Evolutionary conservation across 2,797 vertebrate genomes (phyloP), one percentile per base, ranked within the genome.

Genomic region (Mus caroli): DNA sequence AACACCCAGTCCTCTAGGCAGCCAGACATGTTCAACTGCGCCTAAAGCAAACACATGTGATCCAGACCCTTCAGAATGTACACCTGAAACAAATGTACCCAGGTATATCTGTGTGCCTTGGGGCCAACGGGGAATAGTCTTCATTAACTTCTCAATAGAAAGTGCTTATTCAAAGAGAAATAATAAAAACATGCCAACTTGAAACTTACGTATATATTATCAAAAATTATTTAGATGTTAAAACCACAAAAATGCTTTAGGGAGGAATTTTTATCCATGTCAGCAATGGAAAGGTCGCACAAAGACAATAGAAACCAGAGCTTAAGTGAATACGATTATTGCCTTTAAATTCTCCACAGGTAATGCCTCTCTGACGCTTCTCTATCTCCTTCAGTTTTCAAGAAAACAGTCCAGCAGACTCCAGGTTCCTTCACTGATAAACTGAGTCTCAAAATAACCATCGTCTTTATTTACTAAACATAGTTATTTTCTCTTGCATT

Each of bases 121-220:
- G n/a, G 40, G 13, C 6, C 64, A 71, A 17, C 9, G n/a, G 40
- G 28, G 43, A 86, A 86, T 22, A 79, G 75, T 94, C 56, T 87
- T 71, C 95, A 94, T 83, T 82, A 86, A 83, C 54, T 88, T 92
- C 46, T 69, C 82, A 46, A 28, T 76, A 75, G 73, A 86, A 86
- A 94, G 83, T 71, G 0, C 64, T 91, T 96, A 78, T 78, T 85
- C 58, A 89, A 94, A 73, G 17, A 90, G 43, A 79, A 58, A 52
- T 71, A n/a, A 80, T 56, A 73, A 78, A 75, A 89, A 67, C 56
- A 26, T 52, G 28, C 46, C 58, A 64, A 54, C 94, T 79, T 58
- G 43, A 95, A 96, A 28, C 40, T 46, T 75, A 13, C 22, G 22
- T 34, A 37, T 71, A 11, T 86, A 73, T 62, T 87, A 62, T 83